A percentile compares a stretch with the other conserved stretches of the same genome.
Conservation (phyloP, 2,113 vertebrate species). For the Pungitius pungitius region DNA sequence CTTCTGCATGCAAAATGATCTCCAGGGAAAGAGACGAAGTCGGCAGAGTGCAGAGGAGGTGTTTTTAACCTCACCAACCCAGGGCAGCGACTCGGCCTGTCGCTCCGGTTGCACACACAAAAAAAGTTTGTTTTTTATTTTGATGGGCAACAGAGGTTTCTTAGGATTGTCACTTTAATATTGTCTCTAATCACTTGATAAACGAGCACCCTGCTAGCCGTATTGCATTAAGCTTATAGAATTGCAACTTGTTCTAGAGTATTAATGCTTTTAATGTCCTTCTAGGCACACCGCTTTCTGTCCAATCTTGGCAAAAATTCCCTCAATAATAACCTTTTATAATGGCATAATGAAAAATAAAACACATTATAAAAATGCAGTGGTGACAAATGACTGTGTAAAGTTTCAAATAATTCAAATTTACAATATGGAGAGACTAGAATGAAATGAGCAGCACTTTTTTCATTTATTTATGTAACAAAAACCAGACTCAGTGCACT, state of each 20-base stretch:
- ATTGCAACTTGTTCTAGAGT: neutral
- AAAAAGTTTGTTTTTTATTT: conserved; percentile 4
- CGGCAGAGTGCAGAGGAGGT: neutral
- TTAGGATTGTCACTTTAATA: neutral
- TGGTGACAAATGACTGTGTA: neutral
- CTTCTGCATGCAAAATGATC: conserved; percentile 2
- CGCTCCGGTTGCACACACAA: no score
- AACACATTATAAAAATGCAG: neutral
- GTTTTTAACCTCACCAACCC: conserved; percentile 17
- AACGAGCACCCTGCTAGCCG: neutral
- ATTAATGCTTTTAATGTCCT: neutral
- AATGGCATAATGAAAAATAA: neutral
- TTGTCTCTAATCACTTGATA: neutral
- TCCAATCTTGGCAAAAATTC: neutral
- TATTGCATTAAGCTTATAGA: neutral
- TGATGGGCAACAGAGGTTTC: neutral
- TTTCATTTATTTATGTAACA: neutral
- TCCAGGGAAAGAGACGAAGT: neutral
- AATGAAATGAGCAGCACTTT: neutral
- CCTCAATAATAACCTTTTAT: neutral
- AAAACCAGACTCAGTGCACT: neutral
- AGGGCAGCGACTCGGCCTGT: conserved; percentile 12
- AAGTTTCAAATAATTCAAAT: neutral
- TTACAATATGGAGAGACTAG: neutral
- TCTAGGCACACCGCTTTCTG: neutral